Evolutionary conservation across 2,888 invertebrate species (phyloP), one percentile per base, ranked within the genome.

Genomic region (Oxyteleia sp.): DNA sequence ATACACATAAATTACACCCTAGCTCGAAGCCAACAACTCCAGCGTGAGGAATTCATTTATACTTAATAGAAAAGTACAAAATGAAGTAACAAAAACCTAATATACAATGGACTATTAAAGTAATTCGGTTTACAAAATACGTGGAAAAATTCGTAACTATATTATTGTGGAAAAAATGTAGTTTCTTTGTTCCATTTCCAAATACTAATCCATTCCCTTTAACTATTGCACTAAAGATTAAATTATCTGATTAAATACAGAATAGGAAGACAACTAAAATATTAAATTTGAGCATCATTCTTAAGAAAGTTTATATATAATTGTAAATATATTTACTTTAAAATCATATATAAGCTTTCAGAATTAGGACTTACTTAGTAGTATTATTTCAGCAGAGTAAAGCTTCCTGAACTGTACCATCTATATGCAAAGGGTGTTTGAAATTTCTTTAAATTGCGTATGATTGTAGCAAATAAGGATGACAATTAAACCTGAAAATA

Each of bases 1-100:
- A 63, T 74, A 74, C 72, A 74, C 26, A 63, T 63, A 53, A 59
- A 72, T 53, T 72, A 63, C 53, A 63, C 20, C 26, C 29, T 43
- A 63, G 4, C 63, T 41, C 13, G 10, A 49, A 71, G 38, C 26
- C 10, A n/a, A 2, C 5, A 11, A n/a, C 49, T n/a, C 23, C 49
- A n/a, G 23, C 23, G 23, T 23, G 16, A 72, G 23, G 10, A 38
- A 69, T 16, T 47, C 10, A 47, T 35, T 35, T 45, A 47, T 47
- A 45, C 32, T 55, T 57, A 55, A 29, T 45, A 68, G 11, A 68
- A 68, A 68, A 55, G 68, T 68, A 68, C 26, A 41, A 66, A 66
- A 66, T 29, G 26, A 26, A 41, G 26, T 66, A 66, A 38, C 26
- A 41, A 53, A 51, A 47, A 13, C 38, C 29, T 64, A 66, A 66